Evolutionary conservation across 92 coral and sea anemone species (phyloP).

Genomic region (Parazoanthus atlanticus): DNA sequence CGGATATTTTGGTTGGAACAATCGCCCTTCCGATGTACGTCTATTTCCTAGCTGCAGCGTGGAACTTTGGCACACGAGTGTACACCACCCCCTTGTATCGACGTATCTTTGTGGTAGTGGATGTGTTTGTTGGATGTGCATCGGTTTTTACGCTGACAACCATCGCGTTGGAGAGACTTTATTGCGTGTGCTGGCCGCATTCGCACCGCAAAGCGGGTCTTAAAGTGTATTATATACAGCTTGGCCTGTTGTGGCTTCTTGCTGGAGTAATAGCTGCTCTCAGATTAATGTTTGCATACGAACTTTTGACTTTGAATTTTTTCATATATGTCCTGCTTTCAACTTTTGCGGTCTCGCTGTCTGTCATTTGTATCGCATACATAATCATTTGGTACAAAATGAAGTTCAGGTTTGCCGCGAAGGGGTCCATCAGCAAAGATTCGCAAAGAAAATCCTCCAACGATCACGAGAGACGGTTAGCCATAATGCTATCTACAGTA

Average conservation of each 20-base stretch:
- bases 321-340: constrained; percentile 76
- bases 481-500: constrained; percentile 71
- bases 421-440: constrained; percentile 51
- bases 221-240: constrained; percentile 61
- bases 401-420: constrained; percentile 79
- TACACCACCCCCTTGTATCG: constrained; percentile 50
- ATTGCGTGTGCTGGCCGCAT: constrained; percentile 80
- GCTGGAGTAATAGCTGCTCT: constrained; percentile 67
- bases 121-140: constrained; percentile 81
- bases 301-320: constrained; percentile 60
- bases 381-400: constrained; percentile 74
- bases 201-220: constrained; percentile 63
- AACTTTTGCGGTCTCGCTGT: constrained; percentile 65
- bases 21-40: constrained; percentile 81
- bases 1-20: constrained; percentile 80
- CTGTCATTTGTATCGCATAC: constrained; percentile 72
- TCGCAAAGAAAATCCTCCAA: constrained; percentile 61
- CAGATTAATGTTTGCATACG: constrained; percentile 57
- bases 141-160: constrained; percentile 80
- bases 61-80: constrained; percentile 60
- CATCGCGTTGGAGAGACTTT: constrained; percentile 76
- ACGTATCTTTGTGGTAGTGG: constrained; percentile 63
- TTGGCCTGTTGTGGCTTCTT: constrained; percentile 69
- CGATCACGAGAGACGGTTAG: constrained; percentile 83
- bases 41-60: constrained; percentile 58